These are phyloP conservation scores for Luffia ferchaultella DNA, from an alignment of 2,888 invertebrate species.

Conservation along the genomic window DNA sequence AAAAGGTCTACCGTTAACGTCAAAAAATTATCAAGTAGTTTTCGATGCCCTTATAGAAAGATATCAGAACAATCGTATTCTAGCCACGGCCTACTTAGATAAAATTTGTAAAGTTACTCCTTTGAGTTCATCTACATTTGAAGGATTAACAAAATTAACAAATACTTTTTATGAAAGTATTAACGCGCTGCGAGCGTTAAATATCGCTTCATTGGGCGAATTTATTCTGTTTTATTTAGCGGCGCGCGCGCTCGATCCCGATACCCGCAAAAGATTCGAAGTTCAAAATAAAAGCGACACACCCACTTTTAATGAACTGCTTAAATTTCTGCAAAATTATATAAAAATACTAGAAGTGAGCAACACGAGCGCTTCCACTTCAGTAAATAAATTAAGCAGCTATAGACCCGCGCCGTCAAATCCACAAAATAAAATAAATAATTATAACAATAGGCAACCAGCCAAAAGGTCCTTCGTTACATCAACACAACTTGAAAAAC, in stretches of 20 bases:
- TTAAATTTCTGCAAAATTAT: neutral
- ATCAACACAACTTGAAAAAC: neutral
- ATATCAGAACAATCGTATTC: neutral
- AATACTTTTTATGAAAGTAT: neutral
- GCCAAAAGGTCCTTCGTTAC: neutral
- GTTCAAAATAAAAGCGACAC: neutral
- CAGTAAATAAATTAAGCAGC: neutral
- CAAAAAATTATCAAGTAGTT: neutral
- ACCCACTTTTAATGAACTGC: neutral
- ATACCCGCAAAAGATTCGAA: neutral
- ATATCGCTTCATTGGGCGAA: neutral
- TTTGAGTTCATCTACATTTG: neutral
- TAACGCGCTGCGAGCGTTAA: neutral
- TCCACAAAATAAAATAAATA: neutral
- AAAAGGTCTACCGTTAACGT: neutral
- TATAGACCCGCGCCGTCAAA: neutral
- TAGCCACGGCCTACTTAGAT: neutral
- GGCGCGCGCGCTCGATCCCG: neutral
- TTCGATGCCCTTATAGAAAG: neutral
- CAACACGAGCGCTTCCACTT: neutral
- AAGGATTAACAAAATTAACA: neutral
- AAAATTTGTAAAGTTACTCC: neutral
- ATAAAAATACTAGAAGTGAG: neutral
- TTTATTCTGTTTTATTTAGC: neutral
- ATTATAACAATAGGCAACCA: neutral